A percentile compares a stretch with the other conserved stretches of the same genome.
Evolutionary conservation across 2,888 invertebrate genomes (phyloP).

Genomic region (Invenusta paracnida): DNA sequence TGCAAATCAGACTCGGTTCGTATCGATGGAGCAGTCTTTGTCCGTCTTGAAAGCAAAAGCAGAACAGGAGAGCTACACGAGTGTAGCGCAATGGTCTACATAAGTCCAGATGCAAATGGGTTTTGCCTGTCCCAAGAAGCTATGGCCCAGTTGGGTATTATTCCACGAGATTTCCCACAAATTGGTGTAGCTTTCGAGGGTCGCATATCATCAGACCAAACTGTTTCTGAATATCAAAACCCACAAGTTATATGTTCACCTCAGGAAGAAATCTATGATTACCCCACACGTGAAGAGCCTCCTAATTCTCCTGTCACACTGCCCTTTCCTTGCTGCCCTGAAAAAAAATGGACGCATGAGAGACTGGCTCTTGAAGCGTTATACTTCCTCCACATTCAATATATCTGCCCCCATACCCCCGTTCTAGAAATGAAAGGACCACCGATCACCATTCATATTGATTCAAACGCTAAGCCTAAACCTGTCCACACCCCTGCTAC

Average conservation of each 20-base stretch:
- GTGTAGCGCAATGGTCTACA: constrained; percentile 8
- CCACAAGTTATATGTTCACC: too few relatives aligned
- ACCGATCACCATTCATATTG: not conserved
- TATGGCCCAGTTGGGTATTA: not conserved
- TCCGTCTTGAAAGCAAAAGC: not conserved
- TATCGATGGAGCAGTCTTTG: not conserved
- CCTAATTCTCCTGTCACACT: not conserved
- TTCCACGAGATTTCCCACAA: not conserved
- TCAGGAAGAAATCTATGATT: not conserved
- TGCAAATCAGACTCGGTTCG: not conserved
- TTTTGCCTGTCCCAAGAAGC: not conserved
- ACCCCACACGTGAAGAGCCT: not conserved
- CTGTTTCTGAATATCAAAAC: too few relatives aligned
- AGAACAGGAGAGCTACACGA: not conserved
- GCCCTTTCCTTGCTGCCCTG: not conserved
- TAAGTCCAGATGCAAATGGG: constrained; percentile 7
- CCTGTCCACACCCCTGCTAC: not conserved
- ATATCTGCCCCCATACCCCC: too few relatives aligned
- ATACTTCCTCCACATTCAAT: not conserved
- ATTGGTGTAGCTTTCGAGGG: not conserved
- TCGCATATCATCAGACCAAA: not conserved
- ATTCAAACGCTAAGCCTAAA: not conserved
- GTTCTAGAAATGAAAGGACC: too few relatives aligned
- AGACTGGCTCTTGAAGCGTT: not conserved
- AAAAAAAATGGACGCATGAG: constrained; percentile 1